Conservation (phyloP, 1,140 invertebrate species). For the Calycopis cecrops region DNA sequence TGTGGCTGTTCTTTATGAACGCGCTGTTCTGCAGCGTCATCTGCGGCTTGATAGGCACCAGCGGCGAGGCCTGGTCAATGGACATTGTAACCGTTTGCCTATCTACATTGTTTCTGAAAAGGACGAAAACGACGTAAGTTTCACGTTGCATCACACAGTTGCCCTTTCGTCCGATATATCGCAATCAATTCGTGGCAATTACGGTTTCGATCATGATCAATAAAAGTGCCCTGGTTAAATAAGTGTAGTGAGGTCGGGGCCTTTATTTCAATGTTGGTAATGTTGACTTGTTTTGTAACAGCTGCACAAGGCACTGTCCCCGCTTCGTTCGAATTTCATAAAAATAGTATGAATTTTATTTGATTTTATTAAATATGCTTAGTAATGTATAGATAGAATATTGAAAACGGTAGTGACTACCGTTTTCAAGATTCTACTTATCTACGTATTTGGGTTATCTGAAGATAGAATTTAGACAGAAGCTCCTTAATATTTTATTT, state of each 20-base stretch:
- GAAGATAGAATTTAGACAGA: no score
- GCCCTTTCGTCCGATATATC: conserved; percentile 25
- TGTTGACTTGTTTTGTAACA: no score
- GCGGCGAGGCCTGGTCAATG: conserved; percentile 69
- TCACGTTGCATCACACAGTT: conserved; percentile 40
- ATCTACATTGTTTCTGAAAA: conserved; percentile 72
- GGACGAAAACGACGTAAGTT: conserved; percentile 37
- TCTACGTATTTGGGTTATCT: no score
- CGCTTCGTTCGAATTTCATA: no score
- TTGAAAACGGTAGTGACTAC: no score
- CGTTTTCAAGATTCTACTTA: no score
- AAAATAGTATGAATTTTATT: no score
- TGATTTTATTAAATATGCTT: no score
- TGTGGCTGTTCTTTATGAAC: conserved; percentile 72
- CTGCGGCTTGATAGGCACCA: conserved; percentile 73
- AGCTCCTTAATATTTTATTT: no score
- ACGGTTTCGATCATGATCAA: neutral
- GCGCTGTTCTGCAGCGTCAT: conserved; percentile 65
- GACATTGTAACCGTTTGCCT: conserved; percentile 66
- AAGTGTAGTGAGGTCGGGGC: conserved; percentile 1
- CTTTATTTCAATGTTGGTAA: neutral
- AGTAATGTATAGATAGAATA: no score
- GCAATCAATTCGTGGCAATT: conserved; percentile 21
- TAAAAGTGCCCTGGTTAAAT: conserved; percentile 6
- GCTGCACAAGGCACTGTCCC: no score